Percentiles rank a stretch among this genome's conserved stretches.
phyloP scores from a whole-genome alignment of 2,797 vertebrate species.

The Hydrophis major region DNA sequence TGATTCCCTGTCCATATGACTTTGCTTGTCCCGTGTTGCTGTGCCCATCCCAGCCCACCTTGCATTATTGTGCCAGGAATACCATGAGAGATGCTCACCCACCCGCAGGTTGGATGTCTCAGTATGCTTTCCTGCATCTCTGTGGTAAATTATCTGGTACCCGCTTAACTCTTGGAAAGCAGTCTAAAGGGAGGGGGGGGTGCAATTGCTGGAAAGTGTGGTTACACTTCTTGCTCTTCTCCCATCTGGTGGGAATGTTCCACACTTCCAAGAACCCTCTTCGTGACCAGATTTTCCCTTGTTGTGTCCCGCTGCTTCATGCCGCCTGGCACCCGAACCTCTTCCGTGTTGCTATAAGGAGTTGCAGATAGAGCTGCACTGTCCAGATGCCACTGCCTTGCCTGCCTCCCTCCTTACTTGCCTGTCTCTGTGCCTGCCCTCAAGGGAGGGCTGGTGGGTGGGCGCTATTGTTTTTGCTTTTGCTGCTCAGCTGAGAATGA shows the following conservation, averaged over 20 bases:
- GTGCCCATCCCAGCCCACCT: background rate
- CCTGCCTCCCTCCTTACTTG: background rate
- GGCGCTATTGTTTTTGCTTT: slow-evolving; percentile 64
- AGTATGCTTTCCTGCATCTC: background rate
- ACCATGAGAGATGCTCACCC: background rate
- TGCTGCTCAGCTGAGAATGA: slow-evolving; percentile 54
- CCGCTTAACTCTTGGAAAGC: background rate
- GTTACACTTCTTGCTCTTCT: background rate
- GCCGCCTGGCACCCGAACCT: background rate
- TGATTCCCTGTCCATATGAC: background rate
- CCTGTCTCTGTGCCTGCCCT: slow-evolving; percentile 36
- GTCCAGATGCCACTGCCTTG: background rate
- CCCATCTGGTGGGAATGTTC: background rate
- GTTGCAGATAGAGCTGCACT: background rate
- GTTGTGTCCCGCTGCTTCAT: background rate
- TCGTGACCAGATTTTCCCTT: background rate
- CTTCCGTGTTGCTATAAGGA: background rate
- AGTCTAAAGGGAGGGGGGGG: background rate
- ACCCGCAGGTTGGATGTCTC: background rate
- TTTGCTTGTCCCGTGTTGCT: background rate
- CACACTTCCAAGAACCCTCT: background rate
- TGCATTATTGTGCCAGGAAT: background rate
- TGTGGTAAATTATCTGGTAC: background rate
- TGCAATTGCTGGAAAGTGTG: background rate
- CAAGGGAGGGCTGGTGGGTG: slow-evolving; percentile 65